These are phyloP conservation scores for Drosophila ogumai DNA, from an alignment of 1,140 invertebrate species.

Conservation along the genomic window DNA sequence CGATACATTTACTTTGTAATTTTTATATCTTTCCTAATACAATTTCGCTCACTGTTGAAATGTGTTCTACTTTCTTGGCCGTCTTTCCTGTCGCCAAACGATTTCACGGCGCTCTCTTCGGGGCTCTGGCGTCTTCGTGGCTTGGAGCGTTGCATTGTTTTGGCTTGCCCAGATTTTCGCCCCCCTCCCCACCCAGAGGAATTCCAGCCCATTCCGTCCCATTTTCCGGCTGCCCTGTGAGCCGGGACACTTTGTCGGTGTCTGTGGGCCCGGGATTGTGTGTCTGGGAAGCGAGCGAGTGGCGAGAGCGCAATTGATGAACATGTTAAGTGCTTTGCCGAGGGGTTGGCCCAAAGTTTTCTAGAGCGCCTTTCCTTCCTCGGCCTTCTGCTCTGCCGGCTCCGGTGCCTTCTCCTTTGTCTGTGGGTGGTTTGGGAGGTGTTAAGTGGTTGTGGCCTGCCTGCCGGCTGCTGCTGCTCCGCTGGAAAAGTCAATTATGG, in stretches of 20 bases:
- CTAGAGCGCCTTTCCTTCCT: slow-evolving; percentile 55
- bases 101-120: slow-evolving; percentile 47
- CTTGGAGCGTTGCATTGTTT: slow-evolving; percentile 63
- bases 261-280: slow-evolving; percentile 33
- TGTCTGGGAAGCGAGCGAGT: slow-evolving; percentile 44
- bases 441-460: slow-evolving; percentile 48
- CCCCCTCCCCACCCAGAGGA: slow-evolving; percentile 1
- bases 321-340: slow-evolving; percentile 77
- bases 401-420: slow-evolving; percentile 18
- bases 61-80: slow-evolving; percentile 29
- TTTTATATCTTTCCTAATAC: neutral
- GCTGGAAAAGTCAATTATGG: slow-evolving; percentile 75
- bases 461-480: slow-evolving; percentile 29
- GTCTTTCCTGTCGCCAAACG: slow-evolving; percentile 49
- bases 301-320: slow-evolving; percentile 70
- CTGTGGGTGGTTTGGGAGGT: slow-evolving; percentile 39
- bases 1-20: neutral
- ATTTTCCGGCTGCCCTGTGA: slow-evolving; percentile 22
- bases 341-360: slow-evolving; percentile 59
- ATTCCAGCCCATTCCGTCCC: slow-evolving; percentile 32
- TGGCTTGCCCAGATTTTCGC: slow-evolving; percentile 56
- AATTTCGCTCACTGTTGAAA: slow-evolving; percentile 26
- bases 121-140: slow-evolving; percentile 9
- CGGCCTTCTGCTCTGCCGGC: slow-evolving; percentile 2
- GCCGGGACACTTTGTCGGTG: slow-evolving; percentile 70